Evolutionary conservation across 2,113 vertebrate species (phyloP), one percentile per base, ranked within the genome.

Genomic region (Atrichornis clamosus): DNA sequence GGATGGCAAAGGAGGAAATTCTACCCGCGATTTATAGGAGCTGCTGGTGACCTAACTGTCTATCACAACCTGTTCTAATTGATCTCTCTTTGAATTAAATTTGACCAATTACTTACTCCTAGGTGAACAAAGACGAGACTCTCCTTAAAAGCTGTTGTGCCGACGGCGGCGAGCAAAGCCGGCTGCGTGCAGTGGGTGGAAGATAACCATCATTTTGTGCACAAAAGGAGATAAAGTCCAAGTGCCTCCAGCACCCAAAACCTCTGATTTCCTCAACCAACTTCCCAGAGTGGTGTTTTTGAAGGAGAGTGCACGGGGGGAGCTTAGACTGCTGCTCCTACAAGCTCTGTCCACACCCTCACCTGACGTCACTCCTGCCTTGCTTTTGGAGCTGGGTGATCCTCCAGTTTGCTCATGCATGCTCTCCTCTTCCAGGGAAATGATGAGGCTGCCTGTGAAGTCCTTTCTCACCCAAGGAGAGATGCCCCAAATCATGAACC

Each of bases 41-140:
- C 52, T 77, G 84, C 79, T 14, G 23, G 58, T 84, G 85, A 95
- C 87, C 95, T 7, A 42, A 80, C 72, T 94, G 91, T 85, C 89
- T n/a, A 59, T 95, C 81, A 75, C 86, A 83, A 84, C 83, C 84
- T 94, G 52, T 91, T 50, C 74, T 91, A 93, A 95, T 76, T 93
- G 90, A 96, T 95, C 53, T 73, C 75, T 56, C 49, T 75, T 65
- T 53, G 89, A 81, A 95, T 93, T 89, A 56, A 87, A 93, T 70
- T 65, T 93, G 87, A 65, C 81, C 89, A 63, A 85, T 87, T 92
- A 62, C 87, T 93, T 93, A 81, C 63, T 96, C 52, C 42, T 78
- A 88, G 79, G 64, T 77, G 88, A 93, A 74, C 70, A 65, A 53
- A 75, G 82, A 78, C 17, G 49, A 91, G 53, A 6, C 32, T 47